Conservation (phyloP, 2,797 vertebrate species). For the Avahi laniger region DNA sequence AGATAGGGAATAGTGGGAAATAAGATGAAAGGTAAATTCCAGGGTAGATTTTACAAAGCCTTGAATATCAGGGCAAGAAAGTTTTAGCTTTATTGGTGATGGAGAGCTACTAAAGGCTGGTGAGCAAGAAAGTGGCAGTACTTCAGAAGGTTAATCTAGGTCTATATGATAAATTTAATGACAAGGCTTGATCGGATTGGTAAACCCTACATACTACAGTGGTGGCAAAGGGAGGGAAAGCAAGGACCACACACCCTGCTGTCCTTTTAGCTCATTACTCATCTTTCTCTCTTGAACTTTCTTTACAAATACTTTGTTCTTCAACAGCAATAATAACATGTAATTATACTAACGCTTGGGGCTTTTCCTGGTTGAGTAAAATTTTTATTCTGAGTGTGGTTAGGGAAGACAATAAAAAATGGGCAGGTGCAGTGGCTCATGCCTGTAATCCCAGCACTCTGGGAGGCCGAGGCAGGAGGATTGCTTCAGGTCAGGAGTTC, state of each 20-base stretch:
- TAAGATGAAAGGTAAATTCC: not conserved
- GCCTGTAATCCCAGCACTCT: no score
- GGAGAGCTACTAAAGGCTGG: not conserved
- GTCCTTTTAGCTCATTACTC: not conserved
- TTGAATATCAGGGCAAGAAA: not conserved
- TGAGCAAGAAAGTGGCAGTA: not conserved
- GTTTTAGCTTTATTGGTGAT: not conserved
- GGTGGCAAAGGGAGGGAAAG: not conserved
- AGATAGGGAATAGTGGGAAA: not conserved
- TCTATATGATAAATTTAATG: not conserved
- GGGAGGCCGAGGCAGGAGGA: no score
- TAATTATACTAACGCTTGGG: not conserved
- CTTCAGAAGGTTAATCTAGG: not conserved
- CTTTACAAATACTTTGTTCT: conserved; percentile 1
- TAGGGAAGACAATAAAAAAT: not conserved
- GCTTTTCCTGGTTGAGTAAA: conserved; percentile 15
- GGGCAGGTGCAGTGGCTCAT: no score
- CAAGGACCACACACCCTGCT: not conserved
- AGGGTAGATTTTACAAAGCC: not conserved
- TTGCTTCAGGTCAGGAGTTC: no score
- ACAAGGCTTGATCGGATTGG: not conserved
- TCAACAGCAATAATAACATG: conserved; percentile 1
- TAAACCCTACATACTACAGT: not conserved
- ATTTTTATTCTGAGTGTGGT: conserved; percentile 3
- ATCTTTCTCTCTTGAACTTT: not conserved